Evolutionary conservation across 1,140 invertebrate genomes (phyloP).

Genomic region (Psilanteris sp.): DNA sequence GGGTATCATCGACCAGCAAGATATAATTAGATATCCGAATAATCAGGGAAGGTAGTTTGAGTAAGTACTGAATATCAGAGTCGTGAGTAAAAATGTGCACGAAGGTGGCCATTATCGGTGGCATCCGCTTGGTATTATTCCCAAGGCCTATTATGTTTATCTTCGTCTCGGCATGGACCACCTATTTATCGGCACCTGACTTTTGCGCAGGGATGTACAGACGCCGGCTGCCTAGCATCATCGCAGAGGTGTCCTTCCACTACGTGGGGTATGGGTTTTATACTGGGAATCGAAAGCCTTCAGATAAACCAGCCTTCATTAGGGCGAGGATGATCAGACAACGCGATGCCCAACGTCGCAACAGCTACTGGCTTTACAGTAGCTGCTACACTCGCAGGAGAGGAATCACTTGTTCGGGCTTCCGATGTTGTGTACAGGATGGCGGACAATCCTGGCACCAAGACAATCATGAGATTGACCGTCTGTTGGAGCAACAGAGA

Average conservation of each 20-base stretch:
- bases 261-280: conserved; percentile 77
- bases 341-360: conserved; percentile 75
- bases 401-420: conserved; percentile 64
- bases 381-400: conserved; percentile 61
- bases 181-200: conserved; percentile 68
- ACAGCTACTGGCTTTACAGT: conserved; percentile 60
- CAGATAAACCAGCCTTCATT: conserved; percentile 81
- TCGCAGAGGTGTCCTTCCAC: conserved; percentile 77
- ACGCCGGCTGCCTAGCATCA: conserved; percentile 76
- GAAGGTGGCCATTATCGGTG: conserved; percentile 59
- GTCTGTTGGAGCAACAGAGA: conserved; percentile 50
- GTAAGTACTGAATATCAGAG: conserved; percentile 41
- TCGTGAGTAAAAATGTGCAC: conserved; percentile 60
- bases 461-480: conserved; percentile 67
- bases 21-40: conserved; percentile 54
- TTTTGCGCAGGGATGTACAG: conserved; percentile 76
- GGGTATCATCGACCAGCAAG: conserved; percentile 19
- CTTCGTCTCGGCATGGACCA: conserved; percentile 59
- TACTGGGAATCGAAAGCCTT: conserved; percentile 80
- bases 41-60: conserved; percentile 42
- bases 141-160: conserved; percentile 61
- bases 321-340: conserved; percentile 80
- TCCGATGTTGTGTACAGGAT: conserved; percentile 65
- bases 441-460: conserved; percentile 61
- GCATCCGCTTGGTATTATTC: conserved; percentile 56